Conservation (phyloP, 92 coral and sea anemone genomes). For the Zoanthus sociatus region DNA sequence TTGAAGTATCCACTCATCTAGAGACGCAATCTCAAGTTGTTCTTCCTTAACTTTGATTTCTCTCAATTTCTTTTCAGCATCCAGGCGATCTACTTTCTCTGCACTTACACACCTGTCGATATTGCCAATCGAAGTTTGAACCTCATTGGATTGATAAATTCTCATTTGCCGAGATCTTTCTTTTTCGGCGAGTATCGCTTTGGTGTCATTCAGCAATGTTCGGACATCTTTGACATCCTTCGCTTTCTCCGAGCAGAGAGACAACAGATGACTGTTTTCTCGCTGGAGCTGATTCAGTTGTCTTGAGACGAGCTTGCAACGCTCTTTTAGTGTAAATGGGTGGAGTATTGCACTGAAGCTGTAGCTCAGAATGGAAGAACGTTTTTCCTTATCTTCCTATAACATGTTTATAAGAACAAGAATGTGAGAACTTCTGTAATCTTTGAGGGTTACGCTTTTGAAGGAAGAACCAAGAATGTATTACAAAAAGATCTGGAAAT, state of each 20-base stretch:
- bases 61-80: not conserved
- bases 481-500: no score
- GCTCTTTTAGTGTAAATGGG: not conserved
- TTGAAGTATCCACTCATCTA: not conserved
- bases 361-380: no score
- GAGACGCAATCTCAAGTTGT: not conserved
- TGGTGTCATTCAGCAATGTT: not conserved
- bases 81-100: slow-evolving; percentile 6
- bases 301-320: no score
- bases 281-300: not conserved
- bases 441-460: no score
- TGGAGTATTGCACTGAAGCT: not conserved
- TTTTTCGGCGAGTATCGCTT: not conserved
- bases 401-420: no score
- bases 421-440: no score
- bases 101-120: not conserved
- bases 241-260: not conserved
- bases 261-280: not conserved
- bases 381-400: no score
- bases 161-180: not conserved
- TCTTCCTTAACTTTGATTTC: not conserved
- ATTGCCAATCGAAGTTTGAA: not conserved
- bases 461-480: no score
- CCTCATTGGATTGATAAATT: not conserved
- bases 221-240: not conserved